Percentiles rank a stretch among this genome's conserved stretches.
Evolutionary conservation across 1,140 invertebrate species (phyloP).

Genomic region (Bursaphelenchus mucronatus): DNA sequence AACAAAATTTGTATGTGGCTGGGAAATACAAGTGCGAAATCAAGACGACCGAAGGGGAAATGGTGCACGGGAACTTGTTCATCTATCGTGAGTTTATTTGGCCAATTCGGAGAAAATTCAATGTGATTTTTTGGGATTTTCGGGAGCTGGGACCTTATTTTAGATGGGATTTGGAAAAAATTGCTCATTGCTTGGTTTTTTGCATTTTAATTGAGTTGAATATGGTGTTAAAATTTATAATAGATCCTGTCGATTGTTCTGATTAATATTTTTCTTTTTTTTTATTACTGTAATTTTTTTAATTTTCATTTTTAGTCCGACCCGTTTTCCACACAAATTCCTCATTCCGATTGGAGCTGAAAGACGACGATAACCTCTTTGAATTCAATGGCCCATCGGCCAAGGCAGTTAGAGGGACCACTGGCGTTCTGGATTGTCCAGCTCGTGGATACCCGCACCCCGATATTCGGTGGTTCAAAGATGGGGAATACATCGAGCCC

Average conservation of each 20-base stretch:
- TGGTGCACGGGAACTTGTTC: constrained; percentile 28
- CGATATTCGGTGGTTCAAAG: constrained; percentile 24
- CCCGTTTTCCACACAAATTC: constrained; percentile 31
- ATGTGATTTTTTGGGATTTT: background rate
- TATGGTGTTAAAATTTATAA: background rate
- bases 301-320: constrained; percentile 16
- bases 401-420: constrained; percentile 20
- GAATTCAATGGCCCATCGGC: constrained; percentile 22
- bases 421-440: constrained; percentile 25
- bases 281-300: background rate
- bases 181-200: background rate
- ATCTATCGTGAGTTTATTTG: constrained; percentile 14
- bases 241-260: background rate
- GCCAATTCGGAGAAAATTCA: background rate
- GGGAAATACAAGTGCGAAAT: constrained; percentile 30
- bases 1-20: background rate
- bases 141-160: background rate
- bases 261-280: constrained; percentile 1
- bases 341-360: constrained; percentile 17
- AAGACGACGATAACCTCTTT: constrained; percentile 18
- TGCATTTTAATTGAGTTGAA: background rate
- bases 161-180: background rate
- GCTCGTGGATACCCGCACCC: constrained; percentile 19
- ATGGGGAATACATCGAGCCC: constrained; percentile 14
- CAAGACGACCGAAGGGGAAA: constrained; percentile 16